These are phyloP conservation scores for Gadopsis marmoratus DNA, from an alignment of 2,797 vertebrate species.

Conservation along the genomic window DNA sequence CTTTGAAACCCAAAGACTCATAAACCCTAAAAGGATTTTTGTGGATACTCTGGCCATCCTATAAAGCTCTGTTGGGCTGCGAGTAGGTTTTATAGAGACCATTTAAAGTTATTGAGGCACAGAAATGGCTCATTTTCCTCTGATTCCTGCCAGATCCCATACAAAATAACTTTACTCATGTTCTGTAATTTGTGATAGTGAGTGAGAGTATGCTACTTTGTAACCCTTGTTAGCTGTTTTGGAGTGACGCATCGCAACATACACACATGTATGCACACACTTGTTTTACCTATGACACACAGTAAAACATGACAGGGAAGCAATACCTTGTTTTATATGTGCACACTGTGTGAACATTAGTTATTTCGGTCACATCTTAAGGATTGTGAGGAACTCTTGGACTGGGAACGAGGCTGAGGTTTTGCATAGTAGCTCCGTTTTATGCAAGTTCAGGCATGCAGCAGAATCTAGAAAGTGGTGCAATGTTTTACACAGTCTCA, in stretches of 20 bases:
- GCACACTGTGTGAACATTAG: background rate
- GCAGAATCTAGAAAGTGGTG: slow-evolving; percentile 36
- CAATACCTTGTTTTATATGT: slow-evolving; percentile 1
- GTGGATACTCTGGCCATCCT: slow-evolving; percentile 7
- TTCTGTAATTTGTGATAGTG: slow-evolving; percentile 28
- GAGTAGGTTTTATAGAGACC: background rate
- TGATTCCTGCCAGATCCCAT: background rate
- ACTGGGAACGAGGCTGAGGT: slow-evolving; percentile 7
- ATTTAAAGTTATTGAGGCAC: background rate
- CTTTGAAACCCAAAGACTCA: slow-evolving; percentile 31
- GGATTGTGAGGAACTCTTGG: slow-evolving; percentile 24
- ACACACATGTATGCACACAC: background rate
- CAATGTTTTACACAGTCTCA: slow-evolving; percentile 27
- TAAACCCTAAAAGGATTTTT: slow-evolving; percentile 23
- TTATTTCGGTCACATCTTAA: slow-evolving; percentile 21
- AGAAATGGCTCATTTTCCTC: slow-evolving; percentile 15
- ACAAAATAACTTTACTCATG: slow-evolving; percentile 34
- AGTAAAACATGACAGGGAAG: background rate
- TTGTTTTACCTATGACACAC: background rate
- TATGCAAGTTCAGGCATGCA: slow-evolving; percentile 64
- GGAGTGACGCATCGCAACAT: background rate
- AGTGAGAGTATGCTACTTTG: slow-evolving; percentile 24
- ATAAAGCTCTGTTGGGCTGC: background rate
- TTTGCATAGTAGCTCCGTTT: slow-evolving; percentile 17
- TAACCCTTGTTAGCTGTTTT: slow-evolving; percentile 18